Evolutionary conservation across 2,888 invertebrate genomes (phyloP), one percentile per base, ranked within the genome.

Genomic region (Ganaspis brasiliensis): DNA sequence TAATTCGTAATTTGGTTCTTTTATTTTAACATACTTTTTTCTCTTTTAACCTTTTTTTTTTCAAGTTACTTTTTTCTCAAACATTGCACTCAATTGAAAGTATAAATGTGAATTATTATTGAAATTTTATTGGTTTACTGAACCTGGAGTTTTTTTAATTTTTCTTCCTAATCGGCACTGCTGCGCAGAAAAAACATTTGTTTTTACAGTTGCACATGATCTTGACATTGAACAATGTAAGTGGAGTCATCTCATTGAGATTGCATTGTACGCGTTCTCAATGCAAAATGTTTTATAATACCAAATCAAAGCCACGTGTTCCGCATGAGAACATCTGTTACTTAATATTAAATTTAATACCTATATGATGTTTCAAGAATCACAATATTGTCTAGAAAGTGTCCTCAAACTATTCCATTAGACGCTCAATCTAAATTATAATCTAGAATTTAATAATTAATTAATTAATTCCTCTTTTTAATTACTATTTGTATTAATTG

Each of bases 271-370:
- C 40, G 14, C 35, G 19, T 63, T 37, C 8, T 9, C 14, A 40
- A 63, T 63, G 63, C 16, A 63, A 37, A 63, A 21, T 67, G 19
- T 12, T 21, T 45, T 40, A 45, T 45, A 16, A 67, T 45, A 21
- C 45, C n/a, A 5, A 45, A 40, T 24, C 24, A 24, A 6, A 8
- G 14, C 21, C 67, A 67, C 45, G 45, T 67, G 45, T 40, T 45
- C 45, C 8, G n/a, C 40, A 67, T 45, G 45, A 40, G 67, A 24
- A 67, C 67, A 67, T 67, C 45, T 67, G 67, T 67, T 40, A 45
- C 67, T 45, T 45, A 45, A 67, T 35, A 37, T 10, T 67, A 67
- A 45, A 59, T 59, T 16, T 59, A 59, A n/a, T 31, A 31, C 6
- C 57, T 14, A 12, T 14, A 12, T 26, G 57, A 59, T 59, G n/a